phyloP scores from a whole-genome alignment of 2,113 vertebrate species.

The Leptosomus discolor region DNA sequence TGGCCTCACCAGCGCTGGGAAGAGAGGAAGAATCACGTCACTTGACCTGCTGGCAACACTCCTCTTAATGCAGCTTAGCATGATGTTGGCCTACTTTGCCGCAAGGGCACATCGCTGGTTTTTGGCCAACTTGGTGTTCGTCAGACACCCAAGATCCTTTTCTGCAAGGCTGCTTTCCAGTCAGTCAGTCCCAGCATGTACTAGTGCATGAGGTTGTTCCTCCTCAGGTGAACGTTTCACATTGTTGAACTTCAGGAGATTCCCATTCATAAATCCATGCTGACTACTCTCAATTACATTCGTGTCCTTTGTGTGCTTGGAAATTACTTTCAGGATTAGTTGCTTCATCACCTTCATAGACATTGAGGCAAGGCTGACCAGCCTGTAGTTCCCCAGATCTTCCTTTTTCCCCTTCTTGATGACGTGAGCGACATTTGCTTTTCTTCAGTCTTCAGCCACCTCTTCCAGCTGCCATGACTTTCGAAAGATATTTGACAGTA shows the following conservation, averaged over 20 bases:
- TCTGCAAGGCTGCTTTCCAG: background rate
- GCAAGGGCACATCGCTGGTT: background rate
- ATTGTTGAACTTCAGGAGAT: background rate
- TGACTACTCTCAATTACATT: background rate
- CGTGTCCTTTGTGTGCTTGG: background rate
- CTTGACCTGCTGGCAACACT: background rate
- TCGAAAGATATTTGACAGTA: background rate
- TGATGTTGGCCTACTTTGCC: background rate
- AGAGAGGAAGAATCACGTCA: background rate
- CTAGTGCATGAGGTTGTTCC: background rate
- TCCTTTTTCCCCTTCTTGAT: background rate
- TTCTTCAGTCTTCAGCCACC: background rate
- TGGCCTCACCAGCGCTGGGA: background rate
- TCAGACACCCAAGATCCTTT: background rate
- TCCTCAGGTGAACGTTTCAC: background rate
- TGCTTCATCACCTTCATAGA: background rate
- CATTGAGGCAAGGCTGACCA: background rate
- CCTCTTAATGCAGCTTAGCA: background rate
- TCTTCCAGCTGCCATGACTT: background rate
- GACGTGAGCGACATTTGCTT: background rate
- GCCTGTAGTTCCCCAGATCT: background rate
- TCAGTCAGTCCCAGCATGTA: background rate
- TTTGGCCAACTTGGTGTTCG: background rate
- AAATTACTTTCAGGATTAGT: background rate
- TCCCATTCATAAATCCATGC: background rate